A percentile compares a stretch with the other conserved stretches of the same genome.
phyloP scores from a whole-genome alignment of 35 echinoderm and acorn worm genomes.

The Strongylocentrotus purpuratus region DNA sequence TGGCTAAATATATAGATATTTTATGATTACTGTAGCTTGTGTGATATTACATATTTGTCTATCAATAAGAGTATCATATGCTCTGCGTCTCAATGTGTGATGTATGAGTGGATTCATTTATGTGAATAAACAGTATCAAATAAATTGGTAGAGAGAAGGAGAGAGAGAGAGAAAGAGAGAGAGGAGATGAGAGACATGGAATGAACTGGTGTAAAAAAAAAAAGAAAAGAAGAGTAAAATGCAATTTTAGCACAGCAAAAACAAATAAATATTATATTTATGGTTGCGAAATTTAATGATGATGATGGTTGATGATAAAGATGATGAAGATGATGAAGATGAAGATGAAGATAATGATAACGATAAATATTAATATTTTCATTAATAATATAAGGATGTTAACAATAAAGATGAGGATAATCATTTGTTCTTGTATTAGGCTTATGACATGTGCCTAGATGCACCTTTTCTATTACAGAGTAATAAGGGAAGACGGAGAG shows the following conservation, averaged over 20 bases:
- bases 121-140: neutral
- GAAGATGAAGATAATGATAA: neutral
- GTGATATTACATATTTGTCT: neutral
- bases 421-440: neutral
- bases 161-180: neutral
- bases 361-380: neutral
- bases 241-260: too few relatives aligned
- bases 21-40: neutral
- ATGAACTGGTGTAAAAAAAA: too few relatives aligned
- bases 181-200: neutral
- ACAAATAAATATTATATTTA: too few relatives aligned
- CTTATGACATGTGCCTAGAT: too few relatives aligned
- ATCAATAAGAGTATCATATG: neutral
- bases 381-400: neutral
- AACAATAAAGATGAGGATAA: neutral
- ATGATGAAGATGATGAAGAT: too few relatives aligned
- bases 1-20: constrained; percentile 35
- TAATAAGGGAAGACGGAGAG: too few relatives aligned
- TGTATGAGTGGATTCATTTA: neutral
- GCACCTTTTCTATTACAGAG: too few relatives aligned
- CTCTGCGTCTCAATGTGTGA: neutral
- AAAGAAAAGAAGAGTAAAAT: too few relatives aligned
- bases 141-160: neutral
- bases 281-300: too few relatives aligned
- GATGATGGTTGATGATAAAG: too few relatives aligned